Base-by-base conservation (phyloP, 2,113 vertebrate species). In the Cyanoramphus novaezelandiae region DNA sequence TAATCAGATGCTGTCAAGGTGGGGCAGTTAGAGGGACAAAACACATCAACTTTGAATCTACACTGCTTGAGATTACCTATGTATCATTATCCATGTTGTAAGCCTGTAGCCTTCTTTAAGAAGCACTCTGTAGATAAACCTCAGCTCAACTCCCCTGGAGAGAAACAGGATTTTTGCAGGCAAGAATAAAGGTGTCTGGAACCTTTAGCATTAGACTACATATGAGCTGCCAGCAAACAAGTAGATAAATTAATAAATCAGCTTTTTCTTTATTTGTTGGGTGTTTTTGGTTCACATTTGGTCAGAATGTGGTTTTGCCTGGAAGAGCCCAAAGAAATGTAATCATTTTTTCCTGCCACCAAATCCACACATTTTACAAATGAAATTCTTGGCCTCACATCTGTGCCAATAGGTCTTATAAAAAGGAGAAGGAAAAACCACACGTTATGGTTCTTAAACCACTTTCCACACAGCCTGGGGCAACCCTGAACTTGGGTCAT, bases 291-390 rank as follows among this genome's bases (percentile, higher is more conserved):
- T 72, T 88, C 55, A 55, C 4, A 0, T 65, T 90, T 88, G 68
- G 24, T 92, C 71, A 92, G 23, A 95, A 78, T 71, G 70, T 70
- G 17, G 13, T 71, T 96, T 96, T 3, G 16, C 41, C 52, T 90
- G 68, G 35, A 94, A 64, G 9, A 88, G 7, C 2, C 13, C 17
- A 50, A 79, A 43, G 23, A 86, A 86, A 76, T 69, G 5, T 6
- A 62, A 65, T 33, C 0, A 7, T 44, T 76, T 93, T 96, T 84
- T 95, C 80, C 81, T 79, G 37, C 19, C 69, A 84, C 17, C 39
- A 71, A 52, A 82, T 82, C 44, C 49, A 89, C 88, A 82, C 43
- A 59, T 82, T 82, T 96, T 46, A 81, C 72, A 92, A 69, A 91
- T 65, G 2, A 88, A 88, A 79, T 91, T 82, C 27, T 91, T 89